Base-by-base conservation (phyloP, 1,140 invertebrate genomes). In the Vollenhovia emeryi region DNA sequence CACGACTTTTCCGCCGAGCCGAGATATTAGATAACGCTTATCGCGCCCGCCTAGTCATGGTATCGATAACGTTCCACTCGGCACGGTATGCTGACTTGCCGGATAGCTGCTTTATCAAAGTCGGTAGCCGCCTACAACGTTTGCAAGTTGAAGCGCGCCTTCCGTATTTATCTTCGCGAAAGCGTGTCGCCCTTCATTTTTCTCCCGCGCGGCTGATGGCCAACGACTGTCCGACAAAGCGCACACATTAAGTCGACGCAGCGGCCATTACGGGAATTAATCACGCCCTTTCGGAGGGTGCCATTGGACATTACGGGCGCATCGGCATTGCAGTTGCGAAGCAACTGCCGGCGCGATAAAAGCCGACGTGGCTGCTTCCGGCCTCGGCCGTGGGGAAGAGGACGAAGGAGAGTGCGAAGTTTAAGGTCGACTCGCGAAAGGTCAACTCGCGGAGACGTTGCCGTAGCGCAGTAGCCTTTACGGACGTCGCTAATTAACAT, bases 181-280 rank as follows among this genome's bases (percentile, higher is more conserved):
- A 57, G n/a, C 36, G 48, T 74, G 71, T 74, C 71, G 50, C 30
- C 30, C 68, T 62, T 75, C 30, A 84, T 84, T 74, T 84, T 50
- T 76, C 69, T 75, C 21, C 48, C 33, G 33, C 71, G 18, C 55
- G 40, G 4, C 45, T 50, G 78, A 27, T 40, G 55, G 55, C 55
- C 52, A 55, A 82, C 52, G 43, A 85, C 33, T 33, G 36, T 27
- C 48, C 59, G 9, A 76, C 30, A 68, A 52, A 30, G 48, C 62
- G 45, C 36, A 13, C n/a, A 78, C 55, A 84, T 86, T 78, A 88
- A 87, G 66, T 45, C 68, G 55, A 21, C 52, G n/a, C 15, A 85
- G 85, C 86, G 84, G 85, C 85, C 90, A 90, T 92, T 91, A 91
- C 83, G 87, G 87, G 91, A 91, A 92, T 91, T 92, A 91, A 91